Evolutionary conservation across 2,797 vertebrate species (phyloP), one percentile per base, ranked within the genome.

Genomic region (Myotis myotis): DNA sequence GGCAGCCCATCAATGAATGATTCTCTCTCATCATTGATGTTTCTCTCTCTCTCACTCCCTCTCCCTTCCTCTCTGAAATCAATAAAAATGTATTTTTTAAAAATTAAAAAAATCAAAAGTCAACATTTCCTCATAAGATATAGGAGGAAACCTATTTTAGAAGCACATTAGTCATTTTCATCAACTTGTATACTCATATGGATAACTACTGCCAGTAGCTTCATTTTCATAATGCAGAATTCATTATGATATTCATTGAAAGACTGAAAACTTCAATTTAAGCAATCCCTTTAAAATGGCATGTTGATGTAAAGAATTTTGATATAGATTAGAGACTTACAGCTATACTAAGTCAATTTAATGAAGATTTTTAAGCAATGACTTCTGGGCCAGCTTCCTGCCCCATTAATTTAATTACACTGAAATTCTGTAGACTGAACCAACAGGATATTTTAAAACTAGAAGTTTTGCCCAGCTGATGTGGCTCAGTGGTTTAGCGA

Each of bases 261-360:
- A 88, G 12, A 33, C 28, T 75, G 30, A 76, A 51, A 64, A 57
- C 12, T 78, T 33, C 28, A 60, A 71, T 22, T 75, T 36, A 82
- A 55, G 30, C 60, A 87, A 93, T 28, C 23, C 4, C 22, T 60
- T 41, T 12, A 55, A 19, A 64, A 53, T 19, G 13, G 71, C 71
- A 83, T n/a, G 22, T 16, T 71, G 25, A 85, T 68, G 17, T 68
- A 88, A 68, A 94, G 15, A 93, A 70, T 62, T 93, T 84, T 87
- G 20, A 89, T 68, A 68, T 20, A 57, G 30, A 20, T 53, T 82
- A 47, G 57, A 53, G 28, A 30, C 6, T 53, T 68, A 68, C 10
- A 62, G 11, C 41, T 87, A 60, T n/a, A 38, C 41, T 13, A 82
- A 87, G 22, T 72, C 81, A 66, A 74, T 75, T 20, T 78, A 64